These are phyloP conservation scores for Drosophila malerkotliana DNA, from an alignment of 1,140 invertebrate genomes.

Conservation along the genomic window DNA sequence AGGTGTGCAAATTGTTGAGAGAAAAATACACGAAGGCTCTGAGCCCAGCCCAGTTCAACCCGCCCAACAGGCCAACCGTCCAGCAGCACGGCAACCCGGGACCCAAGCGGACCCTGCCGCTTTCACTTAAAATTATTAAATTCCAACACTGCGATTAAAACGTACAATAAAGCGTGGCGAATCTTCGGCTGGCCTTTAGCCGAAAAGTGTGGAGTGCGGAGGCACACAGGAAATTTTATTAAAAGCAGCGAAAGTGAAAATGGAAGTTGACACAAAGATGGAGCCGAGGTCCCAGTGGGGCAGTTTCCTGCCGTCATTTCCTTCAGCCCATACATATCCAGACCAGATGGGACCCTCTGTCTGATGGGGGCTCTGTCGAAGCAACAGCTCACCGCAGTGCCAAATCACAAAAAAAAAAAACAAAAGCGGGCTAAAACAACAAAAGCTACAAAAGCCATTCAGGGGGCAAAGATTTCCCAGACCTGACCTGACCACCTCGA, in stretches of 20 bases:
- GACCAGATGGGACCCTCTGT: slow-evolving; percentile 9
- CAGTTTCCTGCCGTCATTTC: background rate
- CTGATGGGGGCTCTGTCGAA: too few relatives aligned
- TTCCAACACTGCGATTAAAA: slow-evolving; percentile 61
- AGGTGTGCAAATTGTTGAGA: slow-evolving; percentile 53
- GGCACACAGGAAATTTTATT: background rate
- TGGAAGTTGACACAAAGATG: slow-evolving; percentile 46
- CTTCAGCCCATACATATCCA: slow-evolving; percentile 1
- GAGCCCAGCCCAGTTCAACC: background rate
- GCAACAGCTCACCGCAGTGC: slow-evolving; percentile 3
- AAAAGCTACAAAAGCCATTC: slow-evolving; percentile 39
- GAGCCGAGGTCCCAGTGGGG: background rate
- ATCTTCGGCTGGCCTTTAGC: slow-evolving; percentile 10
- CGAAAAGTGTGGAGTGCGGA: background rate
- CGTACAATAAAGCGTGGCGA: slow-evolving; percentile 14
- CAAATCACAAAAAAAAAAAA: slow-evolving; percentile 14
- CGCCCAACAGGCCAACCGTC: background rate
- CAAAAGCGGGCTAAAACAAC: slow-evolving; percentile 16
- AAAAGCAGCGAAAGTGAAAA: slow-evolving; percentile 48
- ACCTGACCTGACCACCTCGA: slow-evolving; percentile 25
- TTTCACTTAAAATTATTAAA: slow-evolving; percentile 74
- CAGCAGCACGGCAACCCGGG: background rate
- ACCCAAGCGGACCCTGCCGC: slow-evolving; percentile 8
- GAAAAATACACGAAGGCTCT: slow-evolving; percentile 34
- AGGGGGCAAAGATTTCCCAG: slow-evolving; percentile 6